A percentile compares a stretch with the other conserved stretches of the same genome.
Conservation (phyloP, 2,113 vertebrate genomes). For the Hippopotamus amphibius region DNA sequence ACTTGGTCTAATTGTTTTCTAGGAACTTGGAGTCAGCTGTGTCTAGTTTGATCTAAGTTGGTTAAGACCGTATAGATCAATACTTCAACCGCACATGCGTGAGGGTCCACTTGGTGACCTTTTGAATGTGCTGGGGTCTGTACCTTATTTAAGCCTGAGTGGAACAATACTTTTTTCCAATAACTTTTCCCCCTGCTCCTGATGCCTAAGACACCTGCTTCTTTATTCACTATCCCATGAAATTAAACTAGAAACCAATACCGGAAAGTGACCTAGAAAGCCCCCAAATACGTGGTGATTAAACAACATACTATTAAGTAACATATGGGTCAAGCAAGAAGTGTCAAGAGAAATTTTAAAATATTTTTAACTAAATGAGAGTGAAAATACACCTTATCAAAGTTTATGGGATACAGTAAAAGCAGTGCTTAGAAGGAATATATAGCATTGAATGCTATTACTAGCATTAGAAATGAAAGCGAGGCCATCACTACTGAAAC, state of each 20-base stretch:
- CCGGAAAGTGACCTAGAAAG: neutral
- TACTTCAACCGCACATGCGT: too few relatives aligned
- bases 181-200: too few relatives aligned
- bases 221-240: too few relatives aligned
- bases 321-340: neutral
- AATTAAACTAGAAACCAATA: neutral
- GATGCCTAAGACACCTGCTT: too few relatives aligned
- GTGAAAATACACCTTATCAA: neutral
- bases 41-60: too few relatives aligned
- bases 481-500: neutral
- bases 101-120: too few relatives aligned
- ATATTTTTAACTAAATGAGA: neutral
- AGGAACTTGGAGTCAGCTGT: too few relatives aligned
- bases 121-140: too few relatives aligned
- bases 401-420: neutral
- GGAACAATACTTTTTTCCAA: too few relatives aligned
- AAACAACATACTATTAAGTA: neutral
- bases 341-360: neutral
- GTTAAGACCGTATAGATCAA: too few relatives aligned
- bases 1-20: too few relatives aligned
- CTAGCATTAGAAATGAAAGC: neutral
- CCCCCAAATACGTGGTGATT: neutral
- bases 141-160: too few relatives aligned
- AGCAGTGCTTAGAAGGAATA: neutral
- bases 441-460: neutral